Evolutionary conservation across 2,797 vertebrate genomes (phyloP).

Genomic region (Rousettus madagascariensis): DNA sequence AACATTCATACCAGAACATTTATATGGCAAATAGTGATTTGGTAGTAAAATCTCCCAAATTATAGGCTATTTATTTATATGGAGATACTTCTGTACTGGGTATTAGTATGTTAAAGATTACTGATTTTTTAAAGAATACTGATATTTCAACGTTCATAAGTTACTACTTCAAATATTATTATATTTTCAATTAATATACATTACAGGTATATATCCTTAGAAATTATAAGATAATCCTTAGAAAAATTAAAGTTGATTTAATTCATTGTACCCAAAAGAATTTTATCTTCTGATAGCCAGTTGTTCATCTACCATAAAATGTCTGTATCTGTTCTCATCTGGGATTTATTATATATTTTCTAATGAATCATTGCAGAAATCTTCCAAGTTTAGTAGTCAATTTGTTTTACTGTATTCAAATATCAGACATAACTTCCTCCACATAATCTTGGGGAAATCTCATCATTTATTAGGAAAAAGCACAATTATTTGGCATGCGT

Average conservation of each 20-base stretch:
- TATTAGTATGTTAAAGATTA: neutral
- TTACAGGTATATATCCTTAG: neutral
- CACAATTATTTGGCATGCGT: neutral
- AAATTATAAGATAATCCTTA: neutral
- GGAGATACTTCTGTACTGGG: neutral
- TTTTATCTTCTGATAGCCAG: neutral
- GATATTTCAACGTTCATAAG: neutral
- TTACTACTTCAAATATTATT: neutral
- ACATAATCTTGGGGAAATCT: neutral
- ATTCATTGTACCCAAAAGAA: neutral
- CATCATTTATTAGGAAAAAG: neutral
- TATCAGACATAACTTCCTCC: neutral
- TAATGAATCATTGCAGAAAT: neutral
- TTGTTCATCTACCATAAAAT: neutral
- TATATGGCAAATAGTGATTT: neutral
- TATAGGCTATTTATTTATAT: neutral
- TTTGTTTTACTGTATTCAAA: neutral
- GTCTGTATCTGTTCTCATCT: neutral
- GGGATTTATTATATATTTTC: neutral
- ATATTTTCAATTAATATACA: neutral
- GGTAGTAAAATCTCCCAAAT: neutral
- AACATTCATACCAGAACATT: neutral
- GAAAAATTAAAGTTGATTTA: neutral
- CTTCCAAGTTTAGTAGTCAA: neutral
- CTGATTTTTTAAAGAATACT: neutral